A percentile compares a stretch with the other conserved stretches of the same genome.
Conservation (phyloP, 2,888 invertebrate genomes). For the Parascotia fuliginaria region DNA sequence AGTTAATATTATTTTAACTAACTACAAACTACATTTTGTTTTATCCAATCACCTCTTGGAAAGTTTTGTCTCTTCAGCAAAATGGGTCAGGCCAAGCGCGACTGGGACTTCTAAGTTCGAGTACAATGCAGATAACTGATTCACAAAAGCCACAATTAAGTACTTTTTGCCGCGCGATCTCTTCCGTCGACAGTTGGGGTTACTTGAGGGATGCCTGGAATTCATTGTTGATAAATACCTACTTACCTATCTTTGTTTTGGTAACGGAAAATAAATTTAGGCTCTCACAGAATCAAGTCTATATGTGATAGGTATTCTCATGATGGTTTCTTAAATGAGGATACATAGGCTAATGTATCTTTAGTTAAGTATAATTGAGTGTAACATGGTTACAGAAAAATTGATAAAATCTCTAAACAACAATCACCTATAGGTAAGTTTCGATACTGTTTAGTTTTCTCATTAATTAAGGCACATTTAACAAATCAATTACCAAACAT, state of each 20-base stretch:
- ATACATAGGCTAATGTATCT: neutral
- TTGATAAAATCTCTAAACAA: neutral
- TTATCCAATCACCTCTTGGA: slow-evolving; percentile 18
- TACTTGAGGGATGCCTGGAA: slow-evolving; percentile 20
- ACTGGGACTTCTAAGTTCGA: slow-evolving; percentile 30
- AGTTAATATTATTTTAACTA: slow-evolving; percentile 1
- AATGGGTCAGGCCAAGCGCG: slow-evolving; percentile 30
- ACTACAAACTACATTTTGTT: slow-evolving; percentile 10
- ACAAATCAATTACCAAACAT: no score
- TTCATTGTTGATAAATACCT: neutral
- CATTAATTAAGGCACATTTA: no score
- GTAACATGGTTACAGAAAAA: neutral
- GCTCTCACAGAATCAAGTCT: neutral
- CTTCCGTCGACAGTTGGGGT: slow-evolving; percentile 12
- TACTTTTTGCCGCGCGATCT: slow-evolving; percentile 20
- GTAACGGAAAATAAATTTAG: neutral
- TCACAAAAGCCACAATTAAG: slow-evolving; percentile 34
- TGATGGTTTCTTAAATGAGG: neutral
- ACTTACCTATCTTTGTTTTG: neutral
- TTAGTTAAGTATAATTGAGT: neutral
- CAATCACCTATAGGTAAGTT: neutral
- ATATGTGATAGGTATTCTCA: neutral
- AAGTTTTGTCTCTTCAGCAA: slow-evolving; percentile 23
- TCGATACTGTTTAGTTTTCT: no score
- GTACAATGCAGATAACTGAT: slow-evolving; percentile 33